A percentile compares a stretch with the other conserved stretches of the same genome.
These are phyloP conservation scores for Artibeus lituratus DNA, from an alignment of 2,797 vertebrate genomes.

Conservation along the genomic window DNA sequence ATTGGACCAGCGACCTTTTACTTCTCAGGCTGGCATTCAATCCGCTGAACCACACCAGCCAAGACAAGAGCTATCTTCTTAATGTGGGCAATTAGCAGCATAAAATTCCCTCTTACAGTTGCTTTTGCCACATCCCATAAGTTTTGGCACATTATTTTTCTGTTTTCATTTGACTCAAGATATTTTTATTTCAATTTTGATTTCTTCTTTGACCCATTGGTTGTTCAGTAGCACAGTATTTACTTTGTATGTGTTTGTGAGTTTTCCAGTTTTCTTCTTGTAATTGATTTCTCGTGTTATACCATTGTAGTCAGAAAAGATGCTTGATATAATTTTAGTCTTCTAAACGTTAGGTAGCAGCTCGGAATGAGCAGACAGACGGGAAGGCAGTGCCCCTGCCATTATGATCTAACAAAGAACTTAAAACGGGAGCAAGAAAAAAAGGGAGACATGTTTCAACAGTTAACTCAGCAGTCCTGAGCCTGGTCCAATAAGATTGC, in stretches of 20 bases:
- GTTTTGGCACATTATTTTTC: neutral
- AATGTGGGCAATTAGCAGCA: neutral
- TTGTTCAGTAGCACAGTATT: neutral
- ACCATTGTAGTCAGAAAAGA: neutral
- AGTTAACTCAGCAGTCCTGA: neutral
- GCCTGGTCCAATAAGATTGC: neutral
- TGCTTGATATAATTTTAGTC: neutral
- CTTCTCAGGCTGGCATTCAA: neutral
- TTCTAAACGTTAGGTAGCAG: neutral
- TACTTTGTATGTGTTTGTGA: neutral
- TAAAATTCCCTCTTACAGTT: neutral
- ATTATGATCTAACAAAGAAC: neutral
- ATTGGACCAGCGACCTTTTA: neutral
- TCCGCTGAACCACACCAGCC: neutral
- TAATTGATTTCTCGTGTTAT: neutral
- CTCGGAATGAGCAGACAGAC: neutral
- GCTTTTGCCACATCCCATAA: neutral
- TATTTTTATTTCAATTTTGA: neutral
- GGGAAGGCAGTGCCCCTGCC: neutral
- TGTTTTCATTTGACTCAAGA: neutral
- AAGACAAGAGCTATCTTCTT: neutral
- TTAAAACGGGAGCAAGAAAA: neutral
- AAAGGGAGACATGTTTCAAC: neutral
- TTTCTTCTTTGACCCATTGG: neutral
- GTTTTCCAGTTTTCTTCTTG: neutral